Percentiles rank a stretch among this genome's conserved stretches.
Evolutionary conservation across 2,888 invertebrate species (phyloP).

Genomic region (Caenorhabditis becei): DNA sequence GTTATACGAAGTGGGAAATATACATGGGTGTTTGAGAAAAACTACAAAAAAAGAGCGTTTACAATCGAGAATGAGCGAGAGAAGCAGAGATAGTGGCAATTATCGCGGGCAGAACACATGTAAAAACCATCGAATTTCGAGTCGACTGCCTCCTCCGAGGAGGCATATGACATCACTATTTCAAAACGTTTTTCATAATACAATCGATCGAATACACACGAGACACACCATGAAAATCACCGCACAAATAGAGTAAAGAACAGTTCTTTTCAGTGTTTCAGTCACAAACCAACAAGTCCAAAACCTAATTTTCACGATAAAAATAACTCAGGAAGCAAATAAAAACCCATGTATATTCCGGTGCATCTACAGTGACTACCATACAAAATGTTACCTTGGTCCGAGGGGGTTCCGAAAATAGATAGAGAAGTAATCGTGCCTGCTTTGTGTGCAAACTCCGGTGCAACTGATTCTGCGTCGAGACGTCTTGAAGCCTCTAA

Average conservation of each 20-base stretch:
- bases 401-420: slow-evolving; percentile 63
- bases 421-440: slow-evolving; percentile 62
- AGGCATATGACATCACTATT: slow-evolving; percentile 39
- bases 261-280: neutral
- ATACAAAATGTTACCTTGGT: slow-evolving; percentile 55
- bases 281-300: neutral
- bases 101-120: slow-evolving; percentile 52
- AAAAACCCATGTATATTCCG: slow-evolving; percentile 40
- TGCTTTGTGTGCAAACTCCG: slow-evolving; percentile 38
- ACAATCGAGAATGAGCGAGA: slow-evolving; percentile 35
- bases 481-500: slow-evolving; percentile 24
- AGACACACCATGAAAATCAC: slow-evolving; percentile 6
- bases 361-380: neutral
- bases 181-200: slow-evolving; percentile 29
- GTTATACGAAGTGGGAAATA: slow-evolving; percentile 40
- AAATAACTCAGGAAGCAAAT: neutral
- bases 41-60: slow-evolving; percentile 19
- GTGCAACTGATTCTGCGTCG: slow-evolving; percentile 41
- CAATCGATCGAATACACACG: slow-evolving; percentile 34
- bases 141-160: slow-evolving; percentile 29
- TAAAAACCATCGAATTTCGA: slow-evolving; percentile 35
- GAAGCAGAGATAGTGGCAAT: slow-evolving; percentile 51
- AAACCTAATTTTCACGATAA: neutral
- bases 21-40: slow-evolving; percentile 46
- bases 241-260: slow-evolving; percentile 15